Percentiles rank a stretch among this genome's conserved stretches.
Evolutionary conservation across 2,113 vertebrate genomes (phyloP).

Genomic region (Recurvirostra avosetta): DNA sequence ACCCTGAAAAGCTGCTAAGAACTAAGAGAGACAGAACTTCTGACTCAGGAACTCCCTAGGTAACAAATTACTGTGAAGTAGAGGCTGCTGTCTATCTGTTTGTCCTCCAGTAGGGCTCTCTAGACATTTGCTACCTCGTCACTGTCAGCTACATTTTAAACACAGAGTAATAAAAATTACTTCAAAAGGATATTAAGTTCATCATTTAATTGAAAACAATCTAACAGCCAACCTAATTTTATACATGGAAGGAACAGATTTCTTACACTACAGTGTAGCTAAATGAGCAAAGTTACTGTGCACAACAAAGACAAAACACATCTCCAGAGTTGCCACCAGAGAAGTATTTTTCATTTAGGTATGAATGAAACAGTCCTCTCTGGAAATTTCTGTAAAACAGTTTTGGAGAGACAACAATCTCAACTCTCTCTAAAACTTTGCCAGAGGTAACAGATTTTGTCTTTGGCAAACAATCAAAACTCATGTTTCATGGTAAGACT

Average conservation of each 20-base stretch:
- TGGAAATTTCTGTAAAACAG: not conserved
- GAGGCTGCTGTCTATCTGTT: not conserved
- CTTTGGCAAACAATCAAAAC: not conserved
- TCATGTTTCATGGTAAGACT: not conserved
- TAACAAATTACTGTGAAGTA: not conserved
- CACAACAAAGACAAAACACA: not conserved
- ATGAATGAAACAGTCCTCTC: not conserved
- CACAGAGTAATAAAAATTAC: not conserved
- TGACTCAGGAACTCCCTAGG: not conserved
- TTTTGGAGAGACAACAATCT: not conserved
- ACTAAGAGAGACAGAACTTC: not conserved
- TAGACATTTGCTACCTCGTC: not conserved
- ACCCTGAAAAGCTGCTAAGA: not conserved
- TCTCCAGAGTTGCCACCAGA: not conserved
- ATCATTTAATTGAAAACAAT: not conserved
- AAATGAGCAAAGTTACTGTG: not conserved
- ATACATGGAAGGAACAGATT: not conserved
- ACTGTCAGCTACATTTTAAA: not conserved
- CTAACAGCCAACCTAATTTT: not conserved
- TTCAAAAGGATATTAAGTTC: not conserved
- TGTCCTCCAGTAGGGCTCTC: not conserved
- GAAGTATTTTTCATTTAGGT: not conserved
- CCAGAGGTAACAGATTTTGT: not conserved
- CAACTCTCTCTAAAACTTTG: not conserved
- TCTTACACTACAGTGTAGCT: not conserved